Base-by-base conservation (phyloP, 1,140 invertebrate species). In the fruit fly (Drosophila melanogaster) region DNA sequence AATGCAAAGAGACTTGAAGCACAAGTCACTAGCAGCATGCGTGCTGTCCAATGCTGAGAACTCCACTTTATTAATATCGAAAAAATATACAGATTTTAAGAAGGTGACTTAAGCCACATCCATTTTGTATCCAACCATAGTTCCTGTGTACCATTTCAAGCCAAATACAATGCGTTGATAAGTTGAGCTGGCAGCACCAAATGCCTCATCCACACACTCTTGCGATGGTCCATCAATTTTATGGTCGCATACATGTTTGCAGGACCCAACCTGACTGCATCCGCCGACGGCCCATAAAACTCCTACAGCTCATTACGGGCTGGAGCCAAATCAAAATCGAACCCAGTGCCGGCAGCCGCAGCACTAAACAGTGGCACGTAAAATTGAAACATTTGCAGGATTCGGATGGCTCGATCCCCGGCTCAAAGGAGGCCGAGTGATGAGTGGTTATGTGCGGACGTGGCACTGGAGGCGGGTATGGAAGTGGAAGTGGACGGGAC, bases 251-350 rank as follows among this genome's bases (percentile, higher is more conserved):
- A 66, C 60, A 78, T 66, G 76, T 73, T 64, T 58, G 61, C 11
- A 33, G 40, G 19, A 44, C 50, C 41, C 10, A 53, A 30, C 57
- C 55, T 40, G 38, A 22, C 59, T 86, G 81, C 83, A 87, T 78
- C 80, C 76, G 61, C 57, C 33, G 35, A n/a, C 38, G n/a, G 56
- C 55, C 49, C 78, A 86, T 86, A 81, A 85, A 85, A 85, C 61
- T 66, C 62, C 38, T 60, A 81, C 60, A 58, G 71, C 73, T 79
- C 83, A 87, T 87, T 87, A 89, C 84, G 70, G 56, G 61, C 44
- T 56, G 43, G 38, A 67, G 47, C 73, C 79, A 78, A 86, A 87
- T 87, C 83, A 87, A 87, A 87, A 87, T 87, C 83, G 79, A 87
- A 81, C 44, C 33, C 24, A 14, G 46, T 51, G 49, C 64, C 58